These are phyloP conservation scores for Drosophila picticornis DNA, from an alignment of 2,888 invertebrate genomes.

Conservation along the genomic window DNA sequence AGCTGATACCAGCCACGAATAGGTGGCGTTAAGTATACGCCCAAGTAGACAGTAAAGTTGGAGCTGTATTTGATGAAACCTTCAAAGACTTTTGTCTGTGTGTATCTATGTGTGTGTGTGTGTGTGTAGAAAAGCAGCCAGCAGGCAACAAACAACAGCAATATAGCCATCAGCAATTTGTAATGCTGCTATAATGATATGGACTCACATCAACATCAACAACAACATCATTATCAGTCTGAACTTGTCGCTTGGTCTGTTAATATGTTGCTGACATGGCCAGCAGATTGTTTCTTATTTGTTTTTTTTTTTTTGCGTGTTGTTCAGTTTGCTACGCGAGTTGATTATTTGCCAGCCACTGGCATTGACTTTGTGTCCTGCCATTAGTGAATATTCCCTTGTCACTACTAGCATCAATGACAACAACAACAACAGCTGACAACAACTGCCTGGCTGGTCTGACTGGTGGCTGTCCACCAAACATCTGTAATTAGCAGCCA, in stretches of 20 bases:
- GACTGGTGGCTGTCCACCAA: conserved; percentile 16
- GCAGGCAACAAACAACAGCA: conserved; percentile 37
- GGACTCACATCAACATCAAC: conserved; percentile 15
- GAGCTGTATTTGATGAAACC: conserved; percentile 36
- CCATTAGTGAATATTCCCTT: conserved; percentile 1
- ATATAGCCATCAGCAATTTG: conserved; percentile 63
- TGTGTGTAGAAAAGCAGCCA: neutral
- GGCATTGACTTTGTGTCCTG: conserved; percentile 46
- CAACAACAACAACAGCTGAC: conserved; percentile 1
- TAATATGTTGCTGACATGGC: conserved; percentile 16
- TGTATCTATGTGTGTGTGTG: neutral
- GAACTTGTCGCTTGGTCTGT: neutral
- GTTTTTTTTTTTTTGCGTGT: conserved; percentile 9
- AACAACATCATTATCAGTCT: conserved; percentile 51
- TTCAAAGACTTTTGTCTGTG: neutral
- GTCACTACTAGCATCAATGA: conserved; percentile 16
- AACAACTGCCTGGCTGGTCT: neutral
- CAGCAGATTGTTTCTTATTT: neutral
- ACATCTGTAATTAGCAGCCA: conserved; percentile 62
- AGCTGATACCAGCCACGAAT: conserved; percentile 8
- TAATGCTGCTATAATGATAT: conserved; percentile 57
- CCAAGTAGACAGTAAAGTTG: conserved; percentile 1
- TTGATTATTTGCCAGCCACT: conserved; percentile 59
- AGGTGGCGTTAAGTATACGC: conserved; percentile 41
- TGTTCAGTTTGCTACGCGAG: conserved; percentile 51